Base-by-base conservation (phyloP, 2,888 invertebrate genomes). In the Archaeoteleia sp. region DNA sequence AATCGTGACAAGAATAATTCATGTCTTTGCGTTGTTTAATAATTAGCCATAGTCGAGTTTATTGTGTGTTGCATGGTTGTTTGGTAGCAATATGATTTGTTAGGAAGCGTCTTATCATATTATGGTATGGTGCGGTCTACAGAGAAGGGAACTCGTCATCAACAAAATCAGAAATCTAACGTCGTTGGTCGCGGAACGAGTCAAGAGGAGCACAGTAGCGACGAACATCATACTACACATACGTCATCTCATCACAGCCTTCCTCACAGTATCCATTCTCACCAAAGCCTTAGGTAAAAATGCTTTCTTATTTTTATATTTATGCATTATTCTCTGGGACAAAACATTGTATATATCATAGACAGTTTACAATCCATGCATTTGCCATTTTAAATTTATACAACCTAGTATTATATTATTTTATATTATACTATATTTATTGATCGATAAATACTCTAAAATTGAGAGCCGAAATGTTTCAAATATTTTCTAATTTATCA, bases 141-240 rank as follows among this genome's bases (percentile, higher is more conserved):
- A 85, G 85, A 83, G 70, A 85, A 83, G 70, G 83, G 78, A 51
- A 65, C 75, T 37, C 79, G 80, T 3, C 74, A 81, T 51, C 78
- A 81, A 70, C 54, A 75, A 9, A 74, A 63, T 66, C 79, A 79
- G 63, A 84, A 83, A 60, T 35, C 76, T 5, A 79, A 63, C 2
- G 77, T 76, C 15, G 79, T 79, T 40, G 79, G 78, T n/a, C 78
- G 85, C 8, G 78, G 86, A 9, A 82, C 78, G 69, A 87, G 87
- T 35, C 87, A 87, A 71, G 85, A 85, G 15, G 87, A 87, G 8
- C 87, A 87, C 68, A 87, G 87, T 67, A 86, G 86, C 62, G 87
- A 87, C 60, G 87, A 87, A 65, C 86, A 86, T 71, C 85, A 85
- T 45, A 84, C 84, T 5, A 63, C 84, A 3, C 84, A 85, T 43